Evolutionary conservation across 2,113 vertebrate genomes (phyloP), one percentile per base, ranked within the genome.

Genomic region (Prunella fulvescens): DNA sequence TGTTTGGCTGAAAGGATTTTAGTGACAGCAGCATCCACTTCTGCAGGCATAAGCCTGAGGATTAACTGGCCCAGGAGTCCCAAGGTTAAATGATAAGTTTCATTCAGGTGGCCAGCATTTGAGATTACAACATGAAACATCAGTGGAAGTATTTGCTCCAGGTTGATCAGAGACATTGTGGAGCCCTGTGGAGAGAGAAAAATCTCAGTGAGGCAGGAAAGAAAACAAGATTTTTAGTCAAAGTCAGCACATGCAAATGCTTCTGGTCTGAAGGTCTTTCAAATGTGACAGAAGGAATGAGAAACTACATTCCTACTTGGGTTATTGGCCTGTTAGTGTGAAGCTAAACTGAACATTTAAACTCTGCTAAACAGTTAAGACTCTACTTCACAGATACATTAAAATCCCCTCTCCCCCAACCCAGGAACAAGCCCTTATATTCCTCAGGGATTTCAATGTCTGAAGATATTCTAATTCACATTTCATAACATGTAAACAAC

Each of bases 111-210:
- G 85, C 99, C 99, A 4, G 98, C 99, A 0, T 99, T 99, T 78
- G 99, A 99, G 96, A 99, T 98, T 77, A 99, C 98, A 33, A 99
- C 99, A 57, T 99, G 98, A 95, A 99, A 99, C 91, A 99, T 99
- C 96, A 99, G 98, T 2, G 99, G 99, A 70, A 99, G 98, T 90
- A 99, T 98, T 50, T 98, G 98, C 53, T 98, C 99, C 96, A 99
- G 97, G 92, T 98, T 99, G 83, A 98, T 96, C 82, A 99, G 95
- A 72, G 98, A 98, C 72, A 98, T 96, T 2, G 97, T 97, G 67
- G 90, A 98, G 64, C 97, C 99, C 99, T 99, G 86, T 4, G 25
- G 64, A 47, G 69, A 78, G 70, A 74, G 10, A 45, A 77, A 67
- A 73, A 78, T 14, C n/a, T 83, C 88, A 51, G 61, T 91, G 39